Evolutionary conservation across 2,888 invertebrate genomes (phyloP).

Genomic region (Drosophila anomelani): DNA sequence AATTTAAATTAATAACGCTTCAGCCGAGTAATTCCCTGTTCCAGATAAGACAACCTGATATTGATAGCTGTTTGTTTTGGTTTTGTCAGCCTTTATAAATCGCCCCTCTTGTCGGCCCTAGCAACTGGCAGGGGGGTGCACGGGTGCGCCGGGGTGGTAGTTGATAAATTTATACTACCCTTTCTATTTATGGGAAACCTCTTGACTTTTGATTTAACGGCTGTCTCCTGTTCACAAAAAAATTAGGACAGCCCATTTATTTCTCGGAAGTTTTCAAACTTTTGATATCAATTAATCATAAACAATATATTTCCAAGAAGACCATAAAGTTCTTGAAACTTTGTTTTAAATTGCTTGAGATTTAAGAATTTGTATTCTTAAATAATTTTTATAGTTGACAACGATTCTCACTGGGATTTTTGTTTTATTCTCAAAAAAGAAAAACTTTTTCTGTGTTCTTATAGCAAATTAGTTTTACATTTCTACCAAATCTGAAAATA

Average conservation of each 20-base stretch:
- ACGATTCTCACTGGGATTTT: too few species aligned
- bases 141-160: background rate
- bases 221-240: background rate
- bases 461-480: background rate
- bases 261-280: constrained; percentile 2
- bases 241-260: background rate
- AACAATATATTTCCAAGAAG: background rate
- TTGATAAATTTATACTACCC: constrained; percentile 17
- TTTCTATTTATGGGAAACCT: constrained; percentile 27
- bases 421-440: too few species aligned
- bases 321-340: background rate
- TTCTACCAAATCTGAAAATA: background rate
- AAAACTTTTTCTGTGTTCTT: too few species aligned
- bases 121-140: constrained; percentile 23
- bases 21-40: constrained; percentile 60
- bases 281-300: background rate
- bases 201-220: constrained; percentile 9
- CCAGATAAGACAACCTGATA: constrained; percentile 64
- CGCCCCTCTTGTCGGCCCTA: constrained; percentile 24
- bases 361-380: too few species aligned
- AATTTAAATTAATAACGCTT: constrained; percentile 75
- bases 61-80: constrained; percentile 57
- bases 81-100: constrained; percentile 70
- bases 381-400: too few species aligned
- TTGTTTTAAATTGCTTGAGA: too few species aligned